Conservation (phyloP, 2,797 vertebrate species). For the Sebastes elongatus region DNA sequence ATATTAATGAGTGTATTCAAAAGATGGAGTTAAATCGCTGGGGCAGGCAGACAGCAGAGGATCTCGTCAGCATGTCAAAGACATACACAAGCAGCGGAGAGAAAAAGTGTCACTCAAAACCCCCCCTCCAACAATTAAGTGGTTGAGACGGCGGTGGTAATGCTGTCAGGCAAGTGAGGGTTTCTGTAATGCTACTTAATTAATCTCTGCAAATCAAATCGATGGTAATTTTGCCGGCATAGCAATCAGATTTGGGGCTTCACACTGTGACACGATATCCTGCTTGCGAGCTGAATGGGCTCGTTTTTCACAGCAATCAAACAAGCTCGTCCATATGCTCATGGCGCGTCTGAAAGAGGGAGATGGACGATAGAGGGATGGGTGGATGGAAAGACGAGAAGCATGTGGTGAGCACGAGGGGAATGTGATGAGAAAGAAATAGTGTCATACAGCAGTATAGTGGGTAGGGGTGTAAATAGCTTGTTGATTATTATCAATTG, state of each 20-base stretch:
- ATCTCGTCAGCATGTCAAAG: slow-evolving; percentile 58
- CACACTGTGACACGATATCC: slow-evolving; percentile 46
- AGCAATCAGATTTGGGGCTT: slow-evolving; percentile 64
- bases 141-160: slow-evolving; percentile 46
- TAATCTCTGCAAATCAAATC: slow-evolving; percentile 81
- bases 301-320: slow-evolving; percentile 54
- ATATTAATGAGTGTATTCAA: slow-evolving; percentile 70
- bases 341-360: slow-evolving; percentile 2
- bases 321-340: slow-evolving; percentile 44
- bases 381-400: neutral
- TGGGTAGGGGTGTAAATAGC: too few relatives aligned
- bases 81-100: slow-evolving; percentile 31
- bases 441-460: neutral
- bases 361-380: neutral
- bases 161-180: slow-evolving; percentile 59
- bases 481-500: too few relatives aligned
- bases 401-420: neutral
- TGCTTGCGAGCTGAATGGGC: slow-evolving; percentile 33
- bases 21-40: slow-evolving; percentile 64
- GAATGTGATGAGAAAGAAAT: neutral
- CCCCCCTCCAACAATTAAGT: slow-evolving; percentile 58
- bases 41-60: slow-evolving; percentile 51
- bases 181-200: slow-evolving; percentile 76
- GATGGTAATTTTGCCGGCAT: slow-evolving; percentile 67
- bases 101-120: slow-evolving; percentile 51